These are phyloP conservation scores for Sepiola atlantica DNA, from an alignment of 2,888 invertebrate species.

Conservation along the genomic window DNA sequence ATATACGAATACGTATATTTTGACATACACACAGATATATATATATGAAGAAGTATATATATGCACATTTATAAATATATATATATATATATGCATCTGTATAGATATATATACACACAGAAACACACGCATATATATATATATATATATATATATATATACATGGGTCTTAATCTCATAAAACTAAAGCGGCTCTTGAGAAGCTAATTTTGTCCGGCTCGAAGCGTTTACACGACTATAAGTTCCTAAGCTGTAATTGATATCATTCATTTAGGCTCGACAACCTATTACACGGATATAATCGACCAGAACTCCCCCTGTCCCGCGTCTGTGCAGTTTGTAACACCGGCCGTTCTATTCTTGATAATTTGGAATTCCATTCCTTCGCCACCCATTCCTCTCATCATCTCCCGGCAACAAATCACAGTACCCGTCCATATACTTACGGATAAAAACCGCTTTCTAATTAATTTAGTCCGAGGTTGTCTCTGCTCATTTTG, in stretches of 20 bases:
- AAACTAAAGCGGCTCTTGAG: neutral
- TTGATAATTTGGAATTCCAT: neutral
- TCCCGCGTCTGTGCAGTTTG: neutral
- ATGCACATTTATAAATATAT: too few species aligned
- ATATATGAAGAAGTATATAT: too few species aligned
- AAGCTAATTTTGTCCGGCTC: neutral
- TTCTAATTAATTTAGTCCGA: neutral
- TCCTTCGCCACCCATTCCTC: neutral
- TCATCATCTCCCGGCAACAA: neutral
- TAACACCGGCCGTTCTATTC: neutral
- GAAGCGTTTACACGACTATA: neutral
- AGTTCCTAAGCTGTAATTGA: neutral
- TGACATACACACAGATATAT: too few species aligned
- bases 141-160: neutral
- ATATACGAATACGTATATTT: too few species aligned
- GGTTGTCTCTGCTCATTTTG: neutral
- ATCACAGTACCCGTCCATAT: neutral
- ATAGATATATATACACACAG: neutral
- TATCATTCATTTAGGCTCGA: constrained; percentile 1
- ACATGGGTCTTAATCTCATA: neutral
- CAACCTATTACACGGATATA: neutral
- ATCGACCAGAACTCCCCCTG: neutral
- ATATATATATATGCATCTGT: neutral
- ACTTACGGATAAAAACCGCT: constrained; percentile 6
- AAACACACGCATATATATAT: too few species aligned